phyloP scores from a whole-genome alignment of 2,888 invertebrate species.

The Cataglyphis altisquamis region DNA sequence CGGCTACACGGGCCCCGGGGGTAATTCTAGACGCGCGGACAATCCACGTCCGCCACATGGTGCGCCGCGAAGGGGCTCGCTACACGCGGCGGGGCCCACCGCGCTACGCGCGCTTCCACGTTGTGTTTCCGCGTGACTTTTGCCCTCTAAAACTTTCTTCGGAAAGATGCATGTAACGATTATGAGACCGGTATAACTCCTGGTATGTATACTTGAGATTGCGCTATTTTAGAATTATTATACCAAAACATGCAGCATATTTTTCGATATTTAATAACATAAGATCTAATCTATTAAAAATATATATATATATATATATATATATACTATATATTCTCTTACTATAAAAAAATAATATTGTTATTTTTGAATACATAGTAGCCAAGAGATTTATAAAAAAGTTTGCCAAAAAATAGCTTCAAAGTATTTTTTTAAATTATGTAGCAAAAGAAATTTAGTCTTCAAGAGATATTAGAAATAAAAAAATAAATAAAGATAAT shows the following conservation, averaged over 20 bases:
- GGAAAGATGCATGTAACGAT: not conserved
- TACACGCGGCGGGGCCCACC: conserved; percentile 22
- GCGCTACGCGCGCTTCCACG: conserved; percentile 41
- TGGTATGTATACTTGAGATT: not conserved
- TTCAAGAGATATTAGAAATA: too few species aligned
- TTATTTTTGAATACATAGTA: not conserved
- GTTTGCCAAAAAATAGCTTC: too few species aligned
- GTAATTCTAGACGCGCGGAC: conserved; percentile 82
- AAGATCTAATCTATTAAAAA: not conserved
- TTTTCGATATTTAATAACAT: not conserved
- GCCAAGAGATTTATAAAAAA: not conserved
- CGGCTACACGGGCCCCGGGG: conserved; percentile 71
- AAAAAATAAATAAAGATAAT: too few species aligned
- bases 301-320: not conserved
- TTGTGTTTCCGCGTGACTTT: conserved; percentile 33
- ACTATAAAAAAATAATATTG: not conserved
- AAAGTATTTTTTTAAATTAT: too few species aligned
- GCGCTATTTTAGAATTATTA: not conserved
- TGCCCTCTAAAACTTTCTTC: not conserved
- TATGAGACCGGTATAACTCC: not conserved
- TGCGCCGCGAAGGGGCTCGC: conserved; percentile 62
- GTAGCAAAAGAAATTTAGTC: too few species aligned
- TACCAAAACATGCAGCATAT: not conserved
- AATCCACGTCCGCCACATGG: conserved; percentile 82
- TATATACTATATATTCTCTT: not conserved